Base-by-base conservation (phyloP, 2,888 invertebrate genomes). In the Trissolcus brochymenae region DNA sequence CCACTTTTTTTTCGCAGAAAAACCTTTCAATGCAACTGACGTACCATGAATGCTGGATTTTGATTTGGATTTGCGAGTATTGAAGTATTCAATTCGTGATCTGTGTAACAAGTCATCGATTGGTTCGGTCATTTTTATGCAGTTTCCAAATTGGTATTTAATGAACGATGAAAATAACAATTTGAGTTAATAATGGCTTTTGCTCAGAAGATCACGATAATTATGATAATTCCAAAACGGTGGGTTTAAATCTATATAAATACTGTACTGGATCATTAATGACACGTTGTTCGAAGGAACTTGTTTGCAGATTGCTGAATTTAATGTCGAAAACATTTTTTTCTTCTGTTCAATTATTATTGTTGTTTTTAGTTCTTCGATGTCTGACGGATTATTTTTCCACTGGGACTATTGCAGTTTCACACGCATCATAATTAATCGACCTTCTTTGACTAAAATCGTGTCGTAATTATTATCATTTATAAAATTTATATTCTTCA, bases 141-240 rank as follows among this genome's bases (percentile, higher is more conserved):
- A 6, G n/a, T 16, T 40, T 56, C n/a, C 25, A 51, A 66, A 46
- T 65, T 35, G 7, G 11, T 40, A 41, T 40, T 21, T 55, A 55
- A 70, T 61, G 40, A 16, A 19, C 49, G 53, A 16, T 29, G 49
- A 49, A 55, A 70, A 29, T 46, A 55, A 35, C 16, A 55, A 60
- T 55, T 61, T 40, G 54, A 14, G 6, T 49, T 61, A 61, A 70
- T 57, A 19, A 60, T 35, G 40, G 55, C 14, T 21, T 21, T 21
- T 50, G 46, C 14, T 56, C 41, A 49, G 11, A 19, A 46, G n/a
- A 70, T 62, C 41, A 70, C 50, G 41, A 61, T 56, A 43, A 70
- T 70, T 62, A 51, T 19, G 17, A 56, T 46, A 70, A 70, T 70
- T 62, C 17, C 43, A 29, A 29, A 67, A 53, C 29, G 11, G 43